Evolutionary conservation across 2,797 vertebrate species (phyloP).

Genomic region (Melanotaenia maccullochi): DNA sequence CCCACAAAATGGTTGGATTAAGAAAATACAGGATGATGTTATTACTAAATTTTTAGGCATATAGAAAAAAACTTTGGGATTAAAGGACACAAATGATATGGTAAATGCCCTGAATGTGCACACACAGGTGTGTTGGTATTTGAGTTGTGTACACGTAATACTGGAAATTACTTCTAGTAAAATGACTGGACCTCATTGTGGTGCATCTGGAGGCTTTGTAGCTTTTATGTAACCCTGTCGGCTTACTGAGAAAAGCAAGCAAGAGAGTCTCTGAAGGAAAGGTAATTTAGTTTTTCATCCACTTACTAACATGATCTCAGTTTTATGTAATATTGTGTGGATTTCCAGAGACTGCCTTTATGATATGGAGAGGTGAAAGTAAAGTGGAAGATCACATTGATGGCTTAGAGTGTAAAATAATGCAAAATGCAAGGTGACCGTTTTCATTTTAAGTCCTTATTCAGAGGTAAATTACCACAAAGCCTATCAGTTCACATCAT

Average conservation of each 20-base stretch:
- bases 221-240: slow-evolving; percentile 53
- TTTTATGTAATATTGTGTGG: slow-evolving; percentile 35
- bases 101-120: slow-evolving; percentile 11
- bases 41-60: neutral
- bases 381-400: neutral
- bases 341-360: slow-evolving; percentile 1
- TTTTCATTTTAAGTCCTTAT: neutral
- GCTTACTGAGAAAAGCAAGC: slow-evolving; percentile 51
- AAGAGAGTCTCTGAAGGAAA: slow-evolving; percentile 44
- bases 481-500: slow-evolving; percentile 3
- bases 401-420: neutral
- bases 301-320: slow-evolving; percentile 24
- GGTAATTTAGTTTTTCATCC: slow-evolving; percentile 36
- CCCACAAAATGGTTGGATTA: neutral
- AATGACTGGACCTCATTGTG: slow-evolving; percentile 26
- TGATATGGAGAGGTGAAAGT: neutral
- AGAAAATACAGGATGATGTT: neutral
- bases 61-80: neutral
- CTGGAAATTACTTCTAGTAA: slow-evolving; percentile 29
- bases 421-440: slow-evolving; percentile 9
- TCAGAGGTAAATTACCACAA: slow-evolving; percentile 17
- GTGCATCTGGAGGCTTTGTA: slow-evolving; percentile 63
- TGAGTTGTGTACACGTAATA: neutral
- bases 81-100: slow-evolving; percentile 12
- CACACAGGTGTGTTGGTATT: slow-evolving; percentile 15